Evolutionary conservation across 37 sponge, comb jelly and placozoan species (phyloP).

Genomic region (Eunapius fragilis): DNA sequence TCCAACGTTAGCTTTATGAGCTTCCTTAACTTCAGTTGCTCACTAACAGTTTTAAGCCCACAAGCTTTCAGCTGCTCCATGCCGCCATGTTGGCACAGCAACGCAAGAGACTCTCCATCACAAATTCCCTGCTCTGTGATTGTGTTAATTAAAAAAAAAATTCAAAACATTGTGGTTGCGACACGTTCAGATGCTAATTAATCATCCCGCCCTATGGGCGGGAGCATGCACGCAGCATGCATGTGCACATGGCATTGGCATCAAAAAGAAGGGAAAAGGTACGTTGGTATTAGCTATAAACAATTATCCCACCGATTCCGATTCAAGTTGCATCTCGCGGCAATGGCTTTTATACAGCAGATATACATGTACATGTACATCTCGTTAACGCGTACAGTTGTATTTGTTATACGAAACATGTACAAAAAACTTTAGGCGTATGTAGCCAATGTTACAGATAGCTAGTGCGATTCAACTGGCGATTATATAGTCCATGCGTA

Average conservation of each 20-base stretch:
- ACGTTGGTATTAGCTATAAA: neutral
- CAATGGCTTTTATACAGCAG: neutral
- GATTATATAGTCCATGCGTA: neutral
- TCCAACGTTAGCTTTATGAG: slow-evolving; percentile 1
- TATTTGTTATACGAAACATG: neutral
- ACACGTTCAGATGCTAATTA: neutral
- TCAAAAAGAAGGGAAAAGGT: no score
- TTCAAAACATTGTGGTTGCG: neutral
- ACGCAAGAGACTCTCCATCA: neutral
- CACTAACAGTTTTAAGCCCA: slow-evolving; percentile 4
- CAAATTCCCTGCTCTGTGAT: neutral
- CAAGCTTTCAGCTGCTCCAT: slow-evolving; percentile 7
- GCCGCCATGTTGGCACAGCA: neutral
- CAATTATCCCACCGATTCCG: neutral
- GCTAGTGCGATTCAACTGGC: neutral
- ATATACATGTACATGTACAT: neutral
- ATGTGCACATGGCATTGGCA: no score
- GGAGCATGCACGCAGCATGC: neutral
- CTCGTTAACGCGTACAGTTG: neutral
- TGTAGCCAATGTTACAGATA: neutral
- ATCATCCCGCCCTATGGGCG: neutral
- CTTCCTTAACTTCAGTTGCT: slow-evolving; percentile 15
- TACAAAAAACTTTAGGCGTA: neutral
- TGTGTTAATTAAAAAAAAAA: no score
- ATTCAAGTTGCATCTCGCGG: neutral